phyloP scores from a whole-genome alignment of 2,888 invertebrate species.

The Labia minor region DNA sequence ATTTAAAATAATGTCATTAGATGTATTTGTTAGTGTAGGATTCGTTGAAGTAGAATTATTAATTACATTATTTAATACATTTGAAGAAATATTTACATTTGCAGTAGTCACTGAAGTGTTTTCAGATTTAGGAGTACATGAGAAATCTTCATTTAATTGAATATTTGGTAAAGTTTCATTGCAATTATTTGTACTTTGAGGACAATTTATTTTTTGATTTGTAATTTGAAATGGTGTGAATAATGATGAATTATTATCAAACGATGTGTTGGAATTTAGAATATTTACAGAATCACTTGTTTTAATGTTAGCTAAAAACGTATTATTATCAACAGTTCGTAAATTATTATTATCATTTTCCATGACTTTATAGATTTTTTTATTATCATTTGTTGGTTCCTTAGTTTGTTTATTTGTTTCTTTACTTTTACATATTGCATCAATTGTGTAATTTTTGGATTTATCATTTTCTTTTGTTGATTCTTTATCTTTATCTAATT shows the following conservation, averaged over 20 bases:
- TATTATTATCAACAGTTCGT: background rate
- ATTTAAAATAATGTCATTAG: constrained; percentile 1
- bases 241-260: background rate
- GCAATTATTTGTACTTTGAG: background rate
- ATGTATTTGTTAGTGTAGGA: background rate
- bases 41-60: background rate
- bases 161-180: background rate
- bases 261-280: background rate
- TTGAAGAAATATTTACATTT: background rate
- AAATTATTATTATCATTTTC: background rate
- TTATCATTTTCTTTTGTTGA: constrained; percentile 18
- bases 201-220: background rate
- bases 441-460: constrained; percentile 19
- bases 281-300: background rate
- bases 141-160: background rate
- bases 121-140: background rate
- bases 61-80: background rate
- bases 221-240: background rate
- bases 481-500: constrained; percentile 16
- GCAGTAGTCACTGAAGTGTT: background rate
- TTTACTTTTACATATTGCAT: constrained; percentile 17
- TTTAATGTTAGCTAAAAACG: background rate
- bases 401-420: constrained; percentile 16
- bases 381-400: background rate
- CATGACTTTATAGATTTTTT: background rate